These are phyloP conservation scores for Neopelma chrysocephalum DNA, from an alignment of 2,797 vertebrate species.

Conservation along the genomic window DNA sequence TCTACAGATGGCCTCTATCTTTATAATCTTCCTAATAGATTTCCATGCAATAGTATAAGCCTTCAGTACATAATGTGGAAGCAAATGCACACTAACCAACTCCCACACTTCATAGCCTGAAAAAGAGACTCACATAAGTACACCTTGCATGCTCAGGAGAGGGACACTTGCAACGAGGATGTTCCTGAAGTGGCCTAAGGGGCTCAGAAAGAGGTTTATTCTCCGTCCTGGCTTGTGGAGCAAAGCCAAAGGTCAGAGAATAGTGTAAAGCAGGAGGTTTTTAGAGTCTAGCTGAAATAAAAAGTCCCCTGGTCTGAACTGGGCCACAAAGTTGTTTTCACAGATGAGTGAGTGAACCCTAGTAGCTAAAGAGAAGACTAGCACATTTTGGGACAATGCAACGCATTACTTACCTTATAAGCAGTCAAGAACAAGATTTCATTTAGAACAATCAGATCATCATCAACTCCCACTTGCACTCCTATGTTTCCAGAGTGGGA, in stretches of 20 bases:
- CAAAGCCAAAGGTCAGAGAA: neutral
- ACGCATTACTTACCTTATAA: neutral
- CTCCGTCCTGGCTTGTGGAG: neutral
- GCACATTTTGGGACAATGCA: neutral
- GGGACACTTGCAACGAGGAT: neutral
- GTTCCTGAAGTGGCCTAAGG: neutral
- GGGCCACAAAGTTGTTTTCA: neutral
- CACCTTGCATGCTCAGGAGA: neutral
- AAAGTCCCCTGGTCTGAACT: neutral
- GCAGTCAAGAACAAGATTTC: neutral
- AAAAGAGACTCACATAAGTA: neutral
- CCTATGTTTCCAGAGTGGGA: neutral
- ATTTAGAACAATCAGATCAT: neutral
- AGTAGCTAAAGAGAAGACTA: neutral
- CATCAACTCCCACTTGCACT: neutral
- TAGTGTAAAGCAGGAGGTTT: neutral
- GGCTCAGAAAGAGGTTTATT: neutral
- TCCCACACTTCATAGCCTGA: neutral
- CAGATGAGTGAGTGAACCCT: neutral
- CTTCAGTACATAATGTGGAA: neutral
- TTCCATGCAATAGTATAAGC: neutral
- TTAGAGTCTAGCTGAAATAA: neutral
- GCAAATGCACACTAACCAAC: neutral
- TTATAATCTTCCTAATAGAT: slow-evolving; percentile 12
- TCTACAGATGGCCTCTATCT: slow-evolving; percentile 13